Evolutionary conservation across 2,797 vertebrate genomes (phyloP).

Genomic region (Lutjanus argentimaculatus): DNA sequence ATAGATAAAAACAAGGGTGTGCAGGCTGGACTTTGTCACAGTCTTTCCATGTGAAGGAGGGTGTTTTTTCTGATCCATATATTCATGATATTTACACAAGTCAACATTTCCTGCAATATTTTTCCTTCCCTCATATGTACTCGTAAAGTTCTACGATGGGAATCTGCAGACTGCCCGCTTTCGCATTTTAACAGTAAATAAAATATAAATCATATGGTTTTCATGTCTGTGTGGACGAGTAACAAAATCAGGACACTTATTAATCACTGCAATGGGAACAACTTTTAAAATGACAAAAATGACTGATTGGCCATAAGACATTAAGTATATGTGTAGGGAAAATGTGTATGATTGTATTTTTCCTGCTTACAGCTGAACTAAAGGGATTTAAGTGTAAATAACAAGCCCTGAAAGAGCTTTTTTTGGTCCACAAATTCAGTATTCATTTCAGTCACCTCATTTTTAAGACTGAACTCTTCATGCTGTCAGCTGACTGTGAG

Average conservation of each 20-base stretch:
- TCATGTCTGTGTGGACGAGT: too few species aligned
- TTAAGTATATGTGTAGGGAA: background rate
- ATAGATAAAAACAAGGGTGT: background rate
- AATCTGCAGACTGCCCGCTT: background rate
- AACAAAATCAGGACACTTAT: too few species aligned
- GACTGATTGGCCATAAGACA: slow-evolving; percentile 8
- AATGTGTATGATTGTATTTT: too few species aligned
- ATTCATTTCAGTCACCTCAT: background rate
- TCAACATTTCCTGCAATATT: background rate
- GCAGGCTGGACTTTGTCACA: background rate
- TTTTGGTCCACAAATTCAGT: background rate
- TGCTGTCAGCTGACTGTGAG: slow-evolving; percentile 1
- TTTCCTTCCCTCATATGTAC: background rate
- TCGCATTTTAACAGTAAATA: background rate
- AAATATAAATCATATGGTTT: background rate
- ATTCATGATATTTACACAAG: slow-evolving; percentile 8
- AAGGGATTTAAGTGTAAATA: slow-evolving; percentile 29
- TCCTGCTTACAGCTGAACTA: background rate
- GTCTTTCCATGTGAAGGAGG: background rate
- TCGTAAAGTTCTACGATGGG: background rate
- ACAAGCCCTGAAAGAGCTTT: background rate
- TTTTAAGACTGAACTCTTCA: slow-evolving; percentile 15
- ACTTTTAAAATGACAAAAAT: background rate
- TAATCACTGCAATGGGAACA: background rate
- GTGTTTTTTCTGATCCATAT: background rate